Evolutionary conservation across 2,888 invertebrate genomes (phyloP), one percentile per base, ranked within the genome.

Genomic region (Xestoiulus laeticollis): DNA sequence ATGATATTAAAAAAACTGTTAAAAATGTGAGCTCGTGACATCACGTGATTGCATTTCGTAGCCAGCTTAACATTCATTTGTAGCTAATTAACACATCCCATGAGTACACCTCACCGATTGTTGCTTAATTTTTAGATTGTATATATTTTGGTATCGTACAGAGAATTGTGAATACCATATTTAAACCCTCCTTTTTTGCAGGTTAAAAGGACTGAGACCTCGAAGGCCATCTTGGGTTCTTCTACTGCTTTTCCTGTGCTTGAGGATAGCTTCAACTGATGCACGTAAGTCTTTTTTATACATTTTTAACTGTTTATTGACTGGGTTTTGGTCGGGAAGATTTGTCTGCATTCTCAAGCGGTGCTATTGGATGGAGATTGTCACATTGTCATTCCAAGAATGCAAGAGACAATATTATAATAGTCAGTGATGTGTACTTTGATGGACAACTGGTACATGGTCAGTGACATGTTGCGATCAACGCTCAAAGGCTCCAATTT

Each of bases 171-270:
- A n/a, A n/a, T n/a, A n/a, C n/a, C n/a, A n/a, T n/a, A n/a, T n/a
- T n/a, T n/a, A n/a, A n/a, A n/a, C 59, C n/a, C 22, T 32, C n/a
- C 5, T 86, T 12, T 43, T 30, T 86, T 30, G 14, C 32, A 86
- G 86, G 68, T 86, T 86, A 12, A 86, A 86, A 86, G 86, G 32
- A 86, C 6, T 16, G 26, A 30, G 59, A 3, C 86, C 68, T 26
- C 44, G 38, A 86, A 26, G 86, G 26, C 86, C 30, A 32, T n/a
- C n/a, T n/a, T 32, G 26, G 30, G 14, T 86, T 22, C 32, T 86
- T 19, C 19, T 86, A 19, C 26, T 86, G 68, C 53, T 86, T 30
- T 32, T 86, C 53, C 38, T 86, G 38, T 86, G 53, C 38, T 53
- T 33, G 30, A 48, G 86, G 86, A 68, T 86, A 86, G 12, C 30